Evolutionary conservation across 2,888 invertebrate genomes (phyloP).

Genomic region (Pogonocherus hispidulus): DNA sequence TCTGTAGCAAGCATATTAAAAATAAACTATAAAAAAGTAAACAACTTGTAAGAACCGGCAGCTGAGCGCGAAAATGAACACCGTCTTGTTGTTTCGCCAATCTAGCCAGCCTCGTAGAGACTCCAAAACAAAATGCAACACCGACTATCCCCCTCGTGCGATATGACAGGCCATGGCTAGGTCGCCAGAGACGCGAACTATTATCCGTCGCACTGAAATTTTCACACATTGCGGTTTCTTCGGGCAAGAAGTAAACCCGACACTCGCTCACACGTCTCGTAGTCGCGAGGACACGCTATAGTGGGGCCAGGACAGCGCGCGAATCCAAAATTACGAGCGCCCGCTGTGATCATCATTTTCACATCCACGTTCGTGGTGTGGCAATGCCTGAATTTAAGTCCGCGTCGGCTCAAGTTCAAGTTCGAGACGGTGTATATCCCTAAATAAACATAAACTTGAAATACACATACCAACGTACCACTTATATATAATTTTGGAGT

Average conservation of each 20-base stretch:
- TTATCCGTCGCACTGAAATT: background rate
- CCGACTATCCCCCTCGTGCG: background rate
- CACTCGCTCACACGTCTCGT: constrained; percentile 8
- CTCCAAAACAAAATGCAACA: background rate
- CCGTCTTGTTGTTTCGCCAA: background rate
- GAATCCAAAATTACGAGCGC: constrained; percentile 40
- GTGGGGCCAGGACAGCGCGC: constrained; percentile 38
- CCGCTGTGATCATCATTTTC: constrained; percentile 36
- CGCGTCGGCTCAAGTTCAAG: constrained; percentile 22
- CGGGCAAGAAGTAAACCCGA: background rate
- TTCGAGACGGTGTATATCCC: background rate
- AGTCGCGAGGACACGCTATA: background rate
- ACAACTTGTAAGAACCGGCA: no score
- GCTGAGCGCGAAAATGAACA: no score
- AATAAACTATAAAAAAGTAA: no score
- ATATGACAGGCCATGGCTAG: no score
- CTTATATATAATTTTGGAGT: background rate
- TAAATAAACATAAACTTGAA: background rate
- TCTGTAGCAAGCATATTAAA: no score
- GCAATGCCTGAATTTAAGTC: constrained; percentile 13
- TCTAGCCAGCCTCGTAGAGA: no score
- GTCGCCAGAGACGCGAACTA: background rate
- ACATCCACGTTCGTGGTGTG: constrained; percentile 29
- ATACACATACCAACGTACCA: background rate
- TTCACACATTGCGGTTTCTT: background rate